These are phyloP conservation scores for Protosalanx chinensis DNA, from an alignment of 2,797 vertebrate genomes.

Conservation along the genomic window DNA sequence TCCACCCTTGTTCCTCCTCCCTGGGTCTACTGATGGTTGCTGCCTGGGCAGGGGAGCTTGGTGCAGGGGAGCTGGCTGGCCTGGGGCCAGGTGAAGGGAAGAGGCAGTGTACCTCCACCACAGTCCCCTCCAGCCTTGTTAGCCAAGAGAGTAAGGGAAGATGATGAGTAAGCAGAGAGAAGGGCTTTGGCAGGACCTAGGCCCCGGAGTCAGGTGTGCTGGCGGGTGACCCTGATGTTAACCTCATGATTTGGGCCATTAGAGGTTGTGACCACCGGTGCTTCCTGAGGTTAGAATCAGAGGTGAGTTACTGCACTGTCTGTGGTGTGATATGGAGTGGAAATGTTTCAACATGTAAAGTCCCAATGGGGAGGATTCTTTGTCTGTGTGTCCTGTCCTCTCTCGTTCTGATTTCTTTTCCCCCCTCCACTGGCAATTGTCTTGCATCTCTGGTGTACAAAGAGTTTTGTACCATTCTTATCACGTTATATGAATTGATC, in stretches of 20 bases:
- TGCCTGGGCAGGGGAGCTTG: background rate
- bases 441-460: background rate
- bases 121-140: slow-evolving; percentile 33
- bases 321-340: no score
- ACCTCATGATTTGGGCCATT: background rate
- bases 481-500: no score
- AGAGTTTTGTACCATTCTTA: no score
- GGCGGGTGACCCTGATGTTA: no score
- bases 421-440: background rate
- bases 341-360: background rate
- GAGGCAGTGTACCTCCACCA: slow-evolving; percentile 35
- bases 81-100: slow-evolving; percentile 15
- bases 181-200: slow-evolving; percentile 32
- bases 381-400: background rate
- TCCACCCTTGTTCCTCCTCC: background rate
- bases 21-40: background rate
- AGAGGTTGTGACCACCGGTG: background rate
- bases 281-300: background rate
- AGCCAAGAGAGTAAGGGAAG: slow-evolving; percentile 29
- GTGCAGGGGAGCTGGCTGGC: no score
- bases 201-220: slow-evolving; percentile 11
- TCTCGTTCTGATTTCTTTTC: background rate
- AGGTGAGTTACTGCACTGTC: background rate
- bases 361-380: background rate
- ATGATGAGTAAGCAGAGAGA: slow-evolving; percentile 42